Conservation (phyloP, 1,140 invertebrate species). For the Oncopodura yosiiana region DNA sequence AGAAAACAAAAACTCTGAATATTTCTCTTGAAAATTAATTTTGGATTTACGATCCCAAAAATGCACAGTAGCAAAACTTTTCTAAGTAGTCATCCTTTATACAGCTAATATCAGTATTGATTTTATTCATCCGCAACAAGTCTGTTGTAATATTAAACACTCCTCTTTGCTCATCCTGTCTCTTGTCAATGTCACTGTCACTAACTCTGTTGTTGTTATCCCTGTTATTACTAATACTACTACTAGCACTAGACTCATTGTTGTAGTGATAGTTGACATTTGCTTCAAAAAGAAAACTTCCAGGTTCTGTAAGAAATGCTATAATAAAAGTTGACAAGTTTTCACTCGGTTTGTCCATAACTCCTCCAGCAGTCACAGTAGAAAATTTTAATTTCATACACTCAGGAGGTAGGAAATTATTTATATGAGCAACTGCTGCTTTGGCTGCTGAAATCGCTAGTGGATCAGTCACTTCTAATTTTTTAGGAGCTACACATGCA, state of each 20-base stretch:
- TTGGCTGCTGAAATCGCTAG: background rate
- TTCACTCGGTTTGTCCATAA: background rate
- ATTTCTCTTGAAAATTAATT: too few species aligned
- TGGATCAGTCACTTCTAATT: conserved; percentile 2
- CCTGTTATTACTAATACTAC: too few species aligned
- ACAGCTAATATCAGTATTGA: conserved; percentile 19
- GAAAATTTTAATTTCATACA: conserved; percentile 10
- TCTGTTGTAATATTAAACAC: conserved; percentile 1
- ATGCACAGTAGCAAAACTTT: conserved; percentile 26
- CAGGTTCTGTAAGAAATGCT: conserved; percentile 22
- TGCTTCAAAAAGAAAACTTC: conserved; percentile 29
- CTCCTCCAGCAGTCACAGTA: conserved; percentile 10
- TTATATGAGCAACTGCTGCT: conserved; percentile 17
- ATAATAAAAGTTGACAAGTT: conserved; percentile 18
- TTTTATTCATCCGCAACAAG: conserved; percentile 26
- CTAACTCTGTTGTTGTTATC: too few species aligned
- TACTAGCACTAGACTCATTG: too few species aligned
- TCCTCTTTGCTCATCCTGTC: background rate
- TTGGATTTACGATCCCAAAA: too few species aligned
- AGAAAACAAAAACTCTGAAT: too few species aligned
- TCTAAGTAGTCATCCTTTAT: conserved; percentile 16
- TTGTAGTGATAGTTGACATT: conserved; percentile 7
- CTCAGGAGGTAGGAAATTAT: conserved; percentile 11
- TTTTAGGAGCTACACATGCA: conserved; percentile 20
- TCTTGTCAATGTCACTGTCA: background rate